Conservation (phyloP, 2,113 vertebrate species). For the Pimephales promelas region DNA sequence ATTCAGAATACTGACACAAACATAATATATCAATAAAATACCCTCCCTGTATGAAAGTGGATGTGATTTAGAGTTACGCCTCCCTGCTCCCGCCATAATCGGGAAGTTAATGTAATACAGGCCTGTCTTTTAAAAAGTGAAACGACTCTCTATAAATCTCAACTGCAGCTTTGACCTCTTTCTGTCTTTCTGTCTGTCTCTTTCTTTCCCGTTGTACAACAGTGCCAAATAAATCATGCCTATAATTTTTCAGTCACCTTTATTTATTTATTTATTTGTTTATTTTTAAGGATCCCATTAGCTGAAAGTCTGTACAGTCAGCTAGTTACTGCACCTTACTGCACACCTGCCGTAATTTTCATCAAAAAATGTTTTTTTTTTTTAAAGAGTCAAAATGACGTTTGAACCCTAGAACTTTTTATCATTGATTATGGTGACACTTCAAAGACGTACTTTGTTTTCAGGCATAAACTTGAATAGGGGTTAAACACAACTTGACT, state of each 20-base stretch:
- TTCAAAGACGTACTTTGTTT: not conserved
- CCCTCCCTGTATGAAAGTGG: constrained; percentile 66
- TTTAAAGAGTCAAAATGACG: no score
- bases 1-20: constrained; percentile 61
- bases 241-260: constrained; percentile 3
- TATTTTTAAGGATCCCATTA: no score
- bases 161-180: constrained; percentile 59
- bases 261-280: no score
- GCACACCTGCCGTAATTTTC: not conserved
- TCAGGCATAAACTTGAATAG: not conserved
- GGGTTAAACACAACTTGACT: not conserved
- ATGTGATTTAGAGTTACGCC: constrained; percentile 71
- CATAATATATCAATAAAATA: constrained; percentile 69
- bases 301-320: no score
- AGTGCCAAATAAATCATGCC: constrained; percentile 39
- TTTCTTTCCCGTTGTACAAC: constrained; percentile 20
- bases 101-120: constrained; percentile 70
- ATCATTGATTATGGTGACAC: not conserved
- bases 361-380: no score
- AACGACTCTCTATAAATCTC: constrained; percentile 69
- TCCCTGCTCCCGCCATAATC: constrained; percentile 65
- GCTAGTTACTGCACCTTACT: no score
- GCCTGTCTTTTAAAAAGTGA: constrained; percentile 73
- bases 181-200: constrained; percentile 22
- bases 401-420: not conserved